Base-by-base conservation (phyloP, 2,113 vertebrate species). In the Anser cygnoides region DNA sequence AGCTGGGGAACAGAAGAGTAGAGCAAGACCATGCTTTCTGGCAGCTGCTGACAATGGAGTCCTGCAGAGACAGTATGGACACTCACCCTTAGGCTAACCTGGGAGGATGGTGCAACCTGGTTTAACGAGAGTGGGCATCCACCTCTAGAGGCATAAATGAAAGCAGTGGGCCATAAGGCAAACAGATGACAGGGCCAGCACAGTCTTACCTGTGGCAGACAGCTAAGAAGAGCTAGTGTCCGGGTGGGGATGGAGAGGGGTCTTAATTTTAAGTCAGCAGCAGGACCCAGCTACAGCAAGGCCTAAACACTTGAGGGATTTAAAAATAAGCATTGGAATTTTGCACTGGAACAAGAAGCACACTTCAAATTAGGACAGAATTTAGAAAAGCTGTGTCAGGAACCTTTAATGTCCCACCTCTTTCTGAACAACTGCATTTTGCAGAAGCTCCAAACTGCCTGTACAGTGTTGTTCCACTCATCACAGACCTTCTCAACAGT, bases 261-360 rank as follows among this genome's bases (percentile, higher is more conserved):
- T 29, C 61, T 72, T 79, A 89, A 82, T 91, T 89, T 91, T 89
- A 84, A 91, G 33, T 89, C 57, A 94, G 82, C 74, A 91, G 92
- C 62, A 90, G 87, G 92, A 72, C 76, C 73, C 2, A 0, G 31
- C 15, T 70, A 73, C 52, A 65, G 41, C 19, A 82, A 79, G 35
- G 54, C 13, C 67, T 43, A 52, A 91, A 83, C 44, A 79, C 58
- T 50, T 11, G 33, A 85, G 58, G 6, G 43, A 43, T 65, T 95
- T 87, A 73, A 94, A 94, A 96, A 91, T 41, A 87, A 54, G 20
- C 33, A 35, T 22, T 81, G 26, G 52, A 67, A 72, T n/a, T 74
- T 77, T 11, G 17, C 26, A 14, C 58, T 71, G 43, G 84, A 67
- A 68, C 71, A 84, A 58, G 29, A 87, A 84, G 33, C 28, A 23